Conservation (phyloP, 2,113 vertebrate species). For the Malaclemys terrapin region DNA sequence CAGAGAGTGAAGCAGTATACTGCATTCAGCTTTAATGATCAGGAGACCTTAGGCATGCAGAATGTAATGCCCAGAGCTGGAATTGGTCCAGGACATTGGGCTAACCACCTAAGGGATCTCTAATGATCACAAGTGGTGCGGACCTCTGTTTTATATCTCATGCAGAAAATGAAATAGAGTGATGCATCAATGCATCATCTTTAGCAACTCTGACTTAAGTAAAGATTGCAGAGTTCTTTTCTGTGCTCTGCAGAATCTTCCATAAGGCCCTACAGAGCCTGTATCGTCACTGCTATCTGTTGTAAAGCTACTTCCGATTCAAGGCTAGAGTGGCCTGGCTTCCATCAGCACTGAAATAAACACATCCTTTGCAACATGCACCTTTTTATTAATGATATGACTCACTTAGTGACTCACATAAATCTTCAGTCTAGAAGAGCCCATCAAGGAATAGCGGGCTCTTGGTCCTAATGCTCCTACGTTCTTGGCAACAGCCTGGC, state of each 20-base stretch:
- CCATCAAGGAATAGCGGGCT: constrained; percentile 34
- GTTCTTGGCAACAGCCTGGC: neutral
- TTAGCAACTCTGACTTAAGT: neutral
- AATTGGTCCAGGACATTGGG: neutral
- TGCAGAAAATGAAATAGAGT: neutral
- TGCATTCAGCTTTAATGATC: accelerated
- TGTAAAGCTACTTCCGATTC: neutral
- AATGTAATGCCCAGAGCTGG: neutral
- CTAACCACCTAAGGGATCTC: neutral
- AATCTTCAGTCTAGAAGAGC: constrained; percentile 50
- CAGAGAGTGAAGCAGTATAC: neutral
- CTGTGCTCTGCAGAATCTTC: neutral
- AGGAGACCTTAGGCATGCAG: accelerated
- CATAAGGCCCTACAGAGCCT: neutral
- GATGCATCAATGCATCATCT: too few relatives aligned
- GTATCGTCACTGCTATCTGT: neutral
- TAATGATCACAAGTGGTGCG: neutral
- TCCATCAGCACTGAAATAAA: constrained; percentile 61
- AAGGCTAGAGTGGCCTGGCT: neutral
- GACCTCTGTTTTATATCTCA: neutral
- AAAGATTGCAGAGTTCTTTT: neutral
- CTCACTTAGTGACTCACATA: constrained; percentile 43
- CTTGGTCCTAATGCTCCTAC: constrained; percentile 5
- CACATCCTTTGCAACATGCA: constrained; percentile 40
- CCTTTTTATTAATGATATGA: constrained; percentile 44